Conservation (phyloP, 1,140 invertebrate genomes). For the Lamellibrachia luymesi region DNA sequence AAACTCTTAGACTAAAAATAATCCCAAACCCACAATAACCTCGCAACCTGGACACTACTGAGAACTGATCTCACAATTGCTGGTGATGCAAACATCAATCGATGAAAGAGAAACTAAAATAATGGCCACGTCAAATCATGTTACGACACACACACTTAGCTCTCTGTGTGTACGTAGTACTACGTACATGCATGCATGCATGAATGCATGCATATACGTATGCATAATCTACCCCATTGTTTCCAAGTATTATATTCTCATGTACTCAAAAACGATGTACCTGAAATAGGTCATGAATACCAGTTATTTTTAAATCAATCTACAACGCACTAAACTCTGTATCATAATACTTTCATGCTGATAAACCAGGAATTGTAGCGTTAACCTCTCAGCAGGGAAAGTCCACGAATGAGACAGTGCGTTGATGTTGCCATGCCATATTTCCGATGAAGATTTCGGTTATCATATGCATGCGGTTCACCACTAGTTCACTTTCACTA, state of each 20-base stretch:
- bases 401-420: neutral
- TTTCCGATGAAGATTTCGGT: neutral
- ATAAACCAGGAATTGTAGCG: neutral
- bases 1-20: neutral
- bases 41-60: neutral
- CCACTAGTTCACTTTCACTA: neutral
- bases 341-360: neutral
- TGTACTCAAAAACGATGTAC: neutral
- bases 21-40: neutral
- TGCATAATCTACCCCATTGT: neutral
- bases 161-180: slow-evolving; percentile 8
- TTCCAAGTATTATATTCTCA: neutral
- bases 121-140: too few relatives aligned
- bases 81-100: too few relatives aligned
- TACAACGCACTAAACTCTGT: neutral
- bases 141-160: too few relatives aligned
- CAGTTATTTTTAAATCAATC: neutral
- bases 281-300: neutral
- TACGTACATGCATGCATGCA: slow-evolving; percentile 9
- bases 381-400: neutral
- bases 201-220: neutral
- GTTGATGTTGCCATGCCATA: neutral
- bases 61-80: too few relatives aligned
- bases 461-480: neutral
- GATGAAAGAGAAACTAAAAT: too few relatives aligned